These are phyloP conservation scores for Aptenodytes forsteri DNA, from an alignment of 2,113 vertebrate species.

Conservation along the genomic window DNA sequence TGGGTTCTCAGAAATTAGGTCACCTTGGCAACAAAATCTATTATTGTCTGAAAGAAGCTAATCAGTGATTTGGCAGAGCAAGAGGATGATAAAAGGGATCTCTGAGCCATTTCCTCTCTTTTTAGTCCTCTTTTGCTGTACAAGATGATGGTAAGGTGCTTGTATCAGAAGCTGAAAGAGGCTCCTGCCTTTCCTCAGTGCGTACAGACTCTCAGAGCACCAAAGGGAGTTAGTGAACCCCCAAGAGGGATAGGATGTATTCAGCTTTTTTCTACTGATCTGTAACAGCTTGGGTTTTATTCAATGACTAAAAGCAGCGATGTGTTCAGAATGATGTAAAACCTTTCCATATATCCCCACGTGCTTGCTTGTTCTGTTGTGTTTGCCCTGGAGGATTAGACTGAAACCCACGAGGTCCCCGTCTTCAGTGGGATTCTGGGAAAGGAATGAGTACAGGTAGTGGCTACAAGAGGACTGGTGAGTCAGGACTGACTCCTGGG, in stretches of 20 bases:
- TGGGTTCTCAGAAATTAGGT: slow-evolving; percentile 35
- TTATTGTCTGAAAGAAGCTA: slow-evolving; percentile 36
- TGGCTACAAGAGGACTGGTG: neutral
- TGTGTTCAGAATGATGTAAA: neutral
- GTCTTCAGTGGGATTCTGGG: neutral
- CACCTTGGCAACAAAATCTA: slow-evolving; percentile 56
- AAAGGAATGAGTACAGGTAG: neutral
- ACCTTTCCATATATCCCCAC: neutral
- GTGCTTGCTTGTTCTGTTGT: neutral
- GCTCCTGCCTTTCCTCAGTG: neutral
- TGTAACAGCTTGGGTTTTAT: neutral
- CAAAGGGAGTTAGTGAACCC: neutral
- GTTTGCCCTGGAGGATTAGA: neutral
- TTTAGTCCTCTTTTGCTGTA: neutral
- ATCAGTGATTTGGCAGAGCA: slow-evolving; percentile 28
- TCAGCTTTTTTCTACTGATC: neutral
- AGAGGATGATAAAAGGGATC: neutral
- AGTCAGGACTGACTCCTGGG: neutral
- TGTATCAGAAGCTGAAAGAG: neutral
- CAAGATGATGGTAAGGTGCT: neutral
- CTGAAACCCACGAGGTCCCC: neutral
- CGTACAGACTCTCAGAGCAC: neutral
- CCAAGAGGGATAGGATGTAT: neutral
- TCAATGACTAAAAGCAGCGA: neutral
- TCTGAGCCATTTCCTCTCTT: neutral